Base-by-base conservation (phyloP, 2,113 vertebrate species). In the Coryphaenoides rupestris region DNA sequence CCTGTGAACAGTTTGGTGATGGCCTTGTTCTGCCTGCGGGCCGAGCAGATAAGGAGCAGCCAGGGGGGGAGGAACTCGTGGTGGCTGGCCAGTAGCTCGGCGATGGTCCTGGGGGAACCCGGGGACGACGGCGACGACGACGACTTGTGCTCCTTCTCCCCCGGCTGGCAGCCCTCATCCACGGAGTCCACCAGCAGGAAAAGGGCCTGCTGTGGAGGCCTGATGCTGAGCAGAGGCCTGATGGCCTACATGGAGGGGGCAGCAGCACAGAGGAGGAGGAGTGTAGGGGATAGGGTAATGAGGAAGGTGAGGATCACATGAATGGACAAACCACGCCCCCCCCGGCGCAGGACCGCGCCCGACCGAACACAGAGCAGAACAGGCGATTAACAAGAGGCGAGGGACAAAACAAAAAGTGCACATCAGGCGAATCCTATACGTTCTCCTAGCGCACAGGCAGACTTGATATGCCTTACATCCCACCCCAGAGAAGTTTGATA, bases 1-100 rank as follows among this genome's bases (percentile, higher is more conserved):
- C 97, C 96, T 77, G 95, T 96, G 86, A 99, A 99, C 78, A 97
- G 93, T 82, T 98, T 98, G 66, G 96, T 98, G 68, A 98, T 93
- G 74, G 94, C 91, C 86, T 96, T 98, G 77, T 96, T 99, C 86
- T 99, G 97, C 1, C 96, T 91, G 3, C 97, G 92, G 13, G 95
- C 94, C 0, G 97, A 99, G 77, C 96, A 98, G 76, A 99, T 84
- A 19, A 99, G 95, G 12, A 99, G 88, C 22, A 99, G 88, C 97
- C 97, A 99, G 0, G 97, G 94, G 14, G 97, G 97, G 63, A 99
- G 94, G 84, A 96, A 95, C 75, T 99, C 94, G 0, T 96, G 96
- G 75, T 98, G 96, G 61, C 88, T 88, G 69, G 96, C 96, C 75
- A 99, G 83, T 65, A 99, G 94, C 77, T 98, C 97, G 0, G 95